phyloP scores from a whole-genome alignment of 1,140 invertebrate genomes.

The Orius insidiosus region DNA sequence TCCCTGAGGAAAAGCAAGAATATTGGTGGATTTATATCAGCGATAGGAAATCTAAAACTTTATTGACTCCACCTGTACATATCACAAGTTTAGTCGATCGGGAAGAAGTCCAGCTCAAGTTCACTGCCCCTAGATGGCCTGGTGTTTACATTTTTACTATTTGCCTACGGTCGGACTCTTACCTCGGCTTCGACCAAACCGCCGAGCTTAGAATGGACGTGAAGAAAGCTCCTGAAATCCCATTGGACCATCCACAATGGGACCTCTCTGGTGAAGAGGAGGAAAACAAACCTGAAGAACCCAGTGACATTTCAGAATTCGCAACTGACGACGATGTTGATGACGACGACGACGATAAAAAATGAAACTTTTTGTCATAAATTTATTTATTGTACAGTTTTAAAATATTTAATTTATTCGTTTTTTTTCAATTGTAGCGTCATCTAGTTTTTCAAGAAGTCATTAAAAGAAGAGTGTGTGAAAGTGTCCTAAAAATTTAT shows the following conservation, averaged over 20 bases:
- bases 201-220: constrained; percentile 90
- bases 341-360: constrained; percentile 27
- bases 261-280: constrained; percentile 78
- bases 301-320: constrained; percentile 42
- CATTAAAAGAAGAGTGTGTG: too few species aligned
- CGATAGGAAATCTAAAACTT: constrained; percentile 75
- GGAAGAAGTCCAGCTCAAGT: constrained; percentile 83
- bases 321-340: constrained; percentile 53
- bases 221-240: constrained; percentile 79
- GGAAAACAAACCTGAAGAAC: constrained; percentile 42
- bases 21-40: constrained; percentile 99
- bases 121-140: constrained; percentile 85
- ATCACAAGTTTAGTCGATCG: constrained; percentile 64
- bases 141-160: constrained; percentile 89
- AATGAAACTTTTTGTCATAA: too few species aligned
- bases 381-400: too few species aligned
- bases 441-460: too few species aligned
- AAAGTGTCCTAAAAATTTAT: too few species aligned
- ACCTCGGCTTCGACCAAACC: constrained; percentile 78
- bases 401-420: too few species aligned
- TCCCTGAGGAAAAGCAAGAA: constrained; percentile 92
- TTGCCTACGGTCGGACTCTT: constrained; percentile 88
- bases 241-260: constrained; percentile 88
- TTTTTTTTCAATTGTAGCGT: too few species aligned
- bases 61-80: constrained; percentile 81